Evolutionary conservation across 2,113 vertebrate genomes (phyloP), one percentile per base, ranked within the genome.

Genomic region (Sitta europaea): DNA sequence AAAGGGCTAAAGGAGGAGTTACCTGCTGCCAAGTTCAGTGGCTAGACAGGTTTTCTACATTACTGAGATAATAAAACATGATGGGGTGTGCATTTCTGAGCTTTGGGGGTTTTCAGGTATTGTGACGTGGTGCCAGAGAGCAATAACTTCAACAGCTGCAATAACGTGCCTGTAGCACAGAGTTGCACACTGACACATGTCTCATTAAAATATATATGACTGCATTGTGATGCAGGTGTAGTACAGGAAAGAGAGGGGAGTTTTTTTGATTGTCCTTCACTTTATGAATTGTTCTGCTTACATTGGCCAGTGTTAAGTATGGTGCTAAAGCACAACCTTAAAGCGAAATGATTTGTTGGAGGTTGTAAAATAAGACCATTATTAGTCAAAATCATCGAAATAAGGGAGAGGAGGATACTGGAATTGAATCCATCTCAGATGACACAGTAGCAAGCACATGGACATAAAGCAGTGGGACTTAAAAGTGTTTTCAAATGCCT

Each of bases 71-170:
- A 42, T 77, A 76, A 92, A 58, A 86, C 59, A 55, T 59, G 76
- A 55, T 94, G 94, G 80, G 72, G 35, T 58, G 33, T 81, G 45
- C 35, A 35, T 95, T 96, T 86, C 79, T 92, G 91, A 89, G 87
- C 83, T 94, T 90, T 86, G 53, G 35, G 33, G 47, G 31, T 74
- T 81, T 96, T 97, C 81, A 86, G 59, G 72, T 94, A 31, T 91
- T 78, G 81, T 76, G 61, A 74, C 0, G 5, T 78, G 88, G 93
- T 42, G 48, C 51, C 61, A 92, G 94, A 92, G 85, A 75, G 58
- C 92, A 97, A 71, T 79, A 75, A 86, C 71, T 88, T 66, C 65
- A 86, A 25, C 48, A 59, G 68, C 63, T 79, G 43, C 73, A 92
- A n/a, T 89, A 58, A 83, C 7, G 65, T 78, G 92, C 88, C 76